Evolutionary conservation across 2,888 invertebrate species (phyloP).

Genomic region (Choristoneura rosaceana): DNA sequence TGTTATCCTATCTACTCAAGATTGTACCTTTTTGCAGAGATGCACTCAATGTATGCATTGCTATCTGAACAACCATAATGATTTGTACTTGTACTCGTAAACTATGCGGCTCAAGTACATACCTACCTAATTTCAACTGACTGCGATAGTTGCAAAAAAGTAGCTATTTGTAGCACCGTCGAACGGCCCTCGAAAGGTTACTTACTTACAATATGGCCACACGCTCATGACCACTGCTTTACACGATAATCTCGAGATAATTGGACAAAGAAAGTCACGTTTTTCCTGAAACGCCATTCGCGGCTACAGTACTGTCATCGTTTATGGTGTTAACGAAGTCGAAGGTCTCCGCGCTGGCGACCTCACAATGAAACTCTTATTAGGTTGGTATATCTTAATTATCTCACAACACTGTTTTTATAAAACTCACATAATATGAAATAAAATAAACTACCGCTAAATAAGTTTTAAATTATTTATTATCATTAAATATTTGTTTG

Average conservation of each 20-base stretch:
- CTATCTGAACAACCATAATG: conserved; percentile 48
- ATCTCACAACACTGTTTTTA: conserved; percentile 44
- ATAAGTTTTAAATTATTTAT: not conserved
- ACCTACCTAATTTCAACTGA: conserved; percentile 36
- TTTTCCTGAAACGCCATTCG: conserved; percentile 66
- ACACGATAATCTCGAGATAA: conserved; percentile 59
- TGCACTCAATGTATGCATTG: conserved; percentile 55
- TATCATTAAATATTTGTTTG: not conserved
- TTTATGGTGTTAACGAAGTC: conserved; percentile 72
- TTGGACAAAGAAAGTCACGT: conserved; percentile 73
- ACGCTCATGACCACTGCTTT: conserved; percentile 43
- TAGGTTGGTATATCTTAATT: conserved; percentile 57
- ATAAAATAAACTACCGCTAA: not conserved
- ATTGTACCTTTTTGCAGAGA: conserved; percentile 79
- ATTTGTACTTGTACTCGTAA: conserved; percentile 42
- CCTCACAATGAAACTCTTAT: conserved; percentile 63
- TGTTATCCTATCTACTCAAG: conserved; percentile 83
- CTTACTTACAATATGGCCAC: conserved; percentile 40
- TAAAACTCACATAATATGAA: not conserved
- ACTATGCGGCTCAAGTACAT: conserved; percentile 33
- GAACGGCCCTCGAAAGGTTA: conserved; percentile 34
- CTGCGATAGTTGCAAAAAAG: conserved; percentile 20
- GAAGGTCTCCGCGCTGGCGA: conserved; percentile 63
- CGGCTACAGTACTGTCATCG: conserved; percentile 66
- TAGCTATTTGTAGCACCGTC: conserved; percentile 27